phyloP scores from a whole-genome alignment of 2,888 invertebrate genomes.

The Lepidonotus clava region DNA sequence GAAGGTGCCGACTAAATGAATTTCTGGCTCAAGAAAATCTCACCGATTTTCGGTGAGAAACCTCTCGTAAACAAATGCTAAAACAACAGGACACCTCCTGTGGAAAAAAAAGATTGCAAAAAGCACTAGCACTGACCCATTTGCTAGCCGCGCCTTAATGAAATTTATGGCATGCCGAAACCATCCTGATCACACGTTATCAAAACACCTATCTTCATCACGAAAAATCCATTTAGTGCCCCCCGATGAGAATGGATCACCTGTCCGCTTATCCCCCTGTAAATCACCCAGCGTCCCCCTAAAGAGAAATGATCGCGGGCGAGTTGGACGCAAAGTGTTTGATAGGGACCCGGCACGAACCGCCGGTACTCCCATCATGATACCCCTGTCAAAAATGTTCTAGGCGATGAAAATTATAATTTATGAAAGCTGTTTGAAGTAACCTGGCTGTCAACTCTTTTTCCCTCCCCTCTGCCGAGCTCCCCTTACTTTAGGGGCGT shows the following conservation, averaged over 20 bases:
- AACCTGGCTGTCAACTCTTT: too few species aligned
- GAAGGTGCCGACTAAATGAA: background rate
- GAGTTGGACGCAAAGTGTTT: background rate
- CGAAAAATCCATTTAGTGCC: constrained; percentile 3
- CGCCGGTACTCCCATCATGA: too few species aligned
- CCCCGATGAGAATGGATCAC: background rate
- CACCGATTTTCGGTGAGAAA: background rate
- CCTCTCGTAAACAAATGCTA: background rate
- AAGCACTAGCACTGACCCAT: background rate
- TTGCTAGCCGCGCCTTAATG: background rate
- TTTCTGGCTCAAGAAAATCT: background rate
- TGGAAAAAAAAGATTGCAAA: background rate
- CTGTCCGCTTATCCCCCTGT: background rate
- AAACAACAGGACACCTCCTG: background rate
- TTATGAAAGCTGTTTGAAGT: too few species aligned
- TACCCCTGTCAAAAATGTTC: too few species aligned
- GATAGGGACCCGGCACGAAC: background rate
- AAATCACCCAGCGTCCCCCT: background rate
- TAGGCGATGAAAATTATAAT: too few species aligned
- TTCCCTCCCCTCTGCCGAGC: too few species aligned
- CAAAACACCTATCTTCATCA: background rate
- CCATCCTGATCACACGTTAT: background rate
- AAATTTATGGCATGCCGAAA: background rate
- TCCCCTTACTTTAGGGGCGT: too few species aligned
- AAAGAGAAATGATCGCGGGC: background rate